Evolutionary conservation across 2,797 vertebrate genomes (phyloP).

Genomic region (Arnoldichthys spilopterus): DNA sequence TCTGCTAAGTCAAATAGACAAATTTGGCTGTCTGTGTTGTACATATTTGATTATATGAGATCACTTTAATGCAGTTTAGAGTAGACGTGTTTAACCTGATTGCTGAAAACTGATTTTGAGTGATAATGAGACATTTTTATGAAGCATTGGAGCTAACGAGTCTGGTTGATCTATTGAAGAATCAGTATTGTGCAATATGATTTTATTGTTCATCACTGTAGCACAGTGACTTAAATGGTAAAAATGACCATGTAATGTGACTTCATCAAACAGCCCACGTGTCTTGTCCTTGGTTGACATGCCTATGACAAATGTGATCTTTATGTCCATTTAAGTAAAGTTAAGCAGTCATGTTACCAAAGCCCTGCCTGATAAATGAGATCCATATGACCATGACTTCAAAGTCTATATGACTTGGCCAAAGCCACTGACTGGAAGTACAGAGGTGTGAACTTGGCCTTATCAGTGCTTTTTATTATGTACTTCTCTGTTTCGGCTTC

Average conservation of each 20-base stretch:
- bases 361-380: constrained; percentile 20
- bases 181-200: neutral
- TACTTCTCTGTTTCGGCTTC: constrained; percentile 12
- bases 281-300: neutral
- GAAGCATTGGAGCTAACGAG: neutral
- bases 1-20: neutral
- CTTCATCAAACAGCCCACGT: neutral
- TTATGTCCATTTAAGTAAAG: constrained; percentile 30
- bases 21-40: too few species aligned
- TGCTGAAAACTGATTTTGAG: neutral
- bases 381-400: constrained; percentile 1
- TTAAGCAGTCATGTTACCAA: constrained; percentile 4
- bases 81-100: neutral
- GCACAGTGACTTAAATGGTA: neutral
- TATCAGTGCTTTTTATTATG: constrained; percentile 25
- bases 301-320: constrained; percentile 20
- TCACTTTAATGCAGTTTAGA: neutral
- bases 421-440: neutral
- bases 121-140: neutral
- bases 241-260: neutral
- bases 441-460: constrained; percentile 23
- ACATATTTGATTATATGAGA: neutral
- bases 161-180: neutral
- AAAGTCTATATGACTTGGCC: constrained; percentile 18
- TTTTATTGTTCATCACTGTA: neutral